Evolutionary conservation across 2,113 vertebrate genomes (phyloP).

Genomic region (Triplophysa rosa): DNA sequence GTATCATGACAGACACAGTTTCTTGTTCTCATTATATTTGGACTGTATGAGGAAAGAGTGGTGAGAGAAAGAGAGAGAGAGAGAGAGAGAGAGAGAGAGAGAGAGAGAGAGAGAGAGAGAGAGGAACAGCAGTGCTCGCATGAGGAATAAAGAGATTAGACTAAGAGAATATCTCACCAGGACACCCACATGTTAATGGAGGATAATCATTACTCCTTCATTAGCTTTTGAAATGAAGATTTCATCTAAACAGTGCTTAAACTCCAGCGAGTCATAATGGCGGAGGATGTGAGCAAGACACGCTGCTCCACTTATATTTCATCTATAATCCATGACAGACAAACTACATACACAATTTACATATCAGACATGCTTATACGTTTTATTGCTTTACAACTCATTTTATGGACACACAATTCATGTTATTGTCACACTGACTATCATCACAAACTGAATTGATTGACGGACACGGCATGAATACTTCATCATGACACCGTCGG

Average conservation of each 20-base stretch:
- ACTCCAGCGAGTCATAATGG: not conserved
- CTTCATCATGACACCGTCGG: too few species aligned
- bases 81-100: too few species aligned
- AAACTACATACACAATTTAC: too few species aligned
- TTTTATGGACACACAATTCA: too few species aligned
- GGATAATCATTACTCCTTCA: conserved; percentile 13
- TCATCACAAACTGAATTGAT: too few species aligned
- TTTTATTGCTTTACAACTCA: too few species aligned
- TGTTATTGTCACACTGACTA: too few species aligned
- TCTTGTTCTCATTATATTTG: conserved; percentile 3
- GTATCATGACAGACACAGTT: not conserved
- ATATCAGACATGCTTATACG: too few species aligned
- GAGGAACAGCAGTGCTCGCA: not conserved
- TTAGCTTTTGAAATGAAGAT: conserved; percentile 13
- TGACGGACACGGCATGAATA: too few species aligned
- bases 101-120: too few species aligned
- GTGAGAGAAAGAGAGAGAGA: too few species aligned
- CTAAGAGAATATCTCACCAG: not conserved
- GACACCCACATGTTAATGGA: not conserved
- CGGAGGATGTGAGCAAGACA: not conserved
- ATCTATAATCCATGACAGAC: not conserved
- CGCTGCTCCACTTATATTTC: not conserved
- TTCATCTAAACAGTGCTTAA: conserved; percentile 33
- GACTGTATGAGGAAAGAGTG: too few species aligned
- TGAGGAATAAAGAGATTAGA: not conserved